A percentile compares a stretch with the other conserved stretches of the same genome.
Evolutionary conservation across 2,888 invertebrate genomes (phyloP).

Genomic region (Amblyteles armatorius): DNA sequence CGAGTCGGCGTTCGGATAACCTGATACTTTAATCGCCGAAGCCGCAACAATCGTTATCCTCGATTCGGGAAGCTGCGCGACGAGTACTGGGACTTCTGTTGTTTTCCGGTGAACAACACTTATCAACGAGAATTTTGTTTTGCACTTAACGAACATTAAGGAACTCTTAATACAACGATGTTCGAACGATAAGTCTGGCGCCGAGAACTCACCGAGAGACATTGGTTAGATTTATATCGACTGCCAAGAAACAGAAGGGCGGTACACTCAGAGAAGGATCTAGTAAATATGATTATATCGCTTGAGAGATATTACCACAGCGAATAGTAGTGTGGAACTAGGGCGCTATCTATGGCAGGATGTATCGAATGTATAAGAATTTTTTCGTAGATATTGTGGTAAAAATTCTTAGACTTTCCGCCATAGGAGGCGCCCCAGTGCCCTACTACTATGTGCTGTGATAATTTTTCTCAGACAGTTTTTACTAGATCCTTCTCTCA

Average conservation of each 20-base stretch:
- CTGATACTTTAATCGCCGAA: constrained; percentile 23
- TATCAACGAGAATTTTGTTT: constrained; percentile 7
- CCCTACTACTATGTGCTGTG: too few relatives aligned
- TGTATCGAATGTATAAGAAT: too few relatives aligned
- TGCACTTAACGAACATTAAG: constrained; percentile 30
- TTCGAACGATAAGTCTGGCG: constrained; percentile 3
- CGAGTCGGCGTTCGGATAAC: constrained; percentile 30
- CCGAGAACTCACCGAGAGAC: neutral
- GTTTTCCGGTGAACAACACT: constrained; percentile 14
- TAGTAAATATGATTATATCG: too few relatives aligned
- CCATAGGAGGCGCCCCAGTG: too few relatives aligned
- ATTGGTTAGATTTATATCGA: neutral
- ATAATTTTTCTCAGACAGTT: too few relatives aligned
- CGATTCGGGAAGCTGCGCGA: neutral
- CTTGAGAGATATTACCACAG: too few relatives aligned
- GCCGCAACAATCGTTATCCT: constrained; percentile 20
- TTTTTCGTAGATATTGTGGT: too few relatives aligned
- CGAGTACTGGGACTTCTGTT: constrained; percentile 14
- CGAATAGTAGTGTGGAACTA: too few relatives aligned
- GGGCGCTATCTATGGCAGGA: too few relatives aligned
- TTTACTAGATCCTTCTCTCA: too few relatives aligned
- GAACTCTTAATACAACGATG: constrained; percentile 5
- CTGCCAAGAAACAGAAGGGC: neutral
- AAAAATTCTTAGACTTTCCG: too few relatives aligned
- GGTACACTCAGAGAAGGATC: too few relatives aligned